These are phyloP conservation scores for Eledona agricola DNA, from an alignment of 2,888 invertebrate species.

Conservation along the genomic window DNA sequence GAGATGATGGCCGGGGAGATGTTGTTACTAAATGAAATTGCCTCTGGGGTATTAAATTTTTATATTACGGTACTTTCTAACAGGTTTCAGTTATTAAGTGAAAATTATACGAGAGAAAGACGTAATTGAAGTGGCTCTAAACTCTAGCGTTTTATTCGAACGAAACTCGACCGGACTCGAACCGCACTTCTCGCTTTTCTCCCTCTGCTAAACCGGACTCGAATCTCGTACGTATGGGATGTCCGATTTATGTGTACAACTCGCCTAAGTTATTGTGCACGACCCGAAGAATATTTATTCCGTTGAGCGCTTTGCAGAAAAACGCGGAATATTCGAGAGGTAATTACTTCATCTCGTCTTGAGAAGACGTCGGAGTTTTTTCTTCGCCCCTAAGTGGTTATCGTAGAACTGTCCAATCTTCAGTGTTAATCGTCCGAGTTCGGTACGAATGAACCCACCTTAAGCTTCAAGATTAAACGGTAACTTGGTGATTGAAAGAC, in stretches of 20 bases:
- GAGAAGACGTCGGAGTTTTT: constrained; percentile 41
- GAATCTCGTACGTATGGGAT: constrained; percentile 49
- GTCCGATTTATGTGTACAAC: constrained; percentile 62
- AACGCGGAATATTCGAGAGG: constrained; percentile 59
- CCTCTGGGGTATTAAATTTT: constrained; percentile 32
- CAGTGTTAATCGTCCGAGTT: too few species aligned
- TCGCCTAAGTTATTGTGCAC: constrained; percentile 61
- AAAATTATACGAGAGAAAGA: constrained; percentile 33
- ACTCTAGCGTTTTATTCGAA: constrained; percentile 20
- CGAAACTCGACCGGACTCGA: constrained; percentile 1
- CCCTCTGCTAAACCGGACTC: constrained; percentile 15
- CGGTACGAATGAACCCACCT: constrained; percentile 25
- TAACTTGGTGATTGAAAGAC: constrained; percentile 42
- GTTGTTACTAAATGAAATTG: constrained; percentile 33
- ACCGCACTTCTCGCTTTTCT: constrained; percentile 1
- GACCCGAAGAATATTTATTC: constrained; percentile 60
- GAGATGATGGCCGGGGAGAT: constrained; percentile 28
- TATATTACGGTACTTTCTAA: constrained; percentile 36
- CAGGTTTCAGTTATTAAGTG: constrained; percentile 34
- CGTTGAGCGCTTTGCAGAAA: constrained; percentile 60
- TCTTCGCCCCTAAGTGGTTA: too few species aligned
- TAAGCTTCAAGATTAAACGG: constrained; percentile 36
- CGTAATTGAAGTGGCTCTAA: constrained; percentile 31
- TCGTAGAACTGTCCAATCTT: too few species aligned
- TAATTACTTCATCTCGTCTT: constrained; percentile 60